These are phyloP conservation scores for Physocephala rufipes DNA, from an alignment of 2,888 invertebrate genomes.

Conservation along the genomic window DNA sequence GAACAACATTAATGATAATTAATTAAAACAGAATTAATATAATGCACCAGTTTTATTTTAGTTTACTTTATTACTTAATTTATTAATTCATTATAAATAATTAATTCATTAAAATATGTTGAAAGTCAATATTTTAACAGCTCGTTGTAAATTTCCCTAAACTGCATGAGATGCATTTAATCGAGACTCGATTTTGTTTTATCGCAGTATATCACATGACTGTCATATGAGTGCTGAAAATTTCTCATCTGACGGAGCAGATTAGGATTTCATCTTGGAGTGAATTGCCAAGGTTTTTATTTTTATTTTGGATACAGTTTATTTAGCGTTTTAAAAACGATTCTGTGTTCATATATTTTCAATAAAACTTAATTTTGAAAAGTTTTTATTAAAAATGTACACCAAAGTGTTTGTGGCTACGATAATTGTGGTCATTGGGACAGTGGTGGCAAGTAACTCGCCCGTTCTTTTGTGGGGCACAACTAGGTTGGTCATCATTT, in stretches of 20 bases:
- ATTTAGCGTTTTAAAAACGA: constrained; percentile 2
- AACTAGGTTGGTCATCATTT: constrained; percentile 55
- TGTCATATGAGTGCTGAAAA: constrained; percentile 59
- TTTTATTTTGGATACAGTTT: constrained; percentile 44
- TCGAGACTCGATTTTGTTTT: too few relatives aligned
- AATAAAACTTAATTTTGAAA: constrained; percentile 3
- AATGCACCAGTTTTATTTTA: too few relatives aligned
- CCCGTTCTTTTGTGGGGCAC: constrained; percentile 72
- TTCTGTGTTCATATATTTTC: constrained; percentile 46
- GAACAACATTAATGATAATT: too few relatives aligned
- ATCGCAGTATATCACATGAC: constrained; percentile 58
- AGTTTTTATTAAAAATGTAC: constrained; percentile 51
- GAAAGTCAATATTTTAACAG: too few relatives aligned
- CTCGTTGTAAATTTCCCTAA: too few relatives aligned
- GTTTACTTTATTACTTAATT: too few relatives aligned
- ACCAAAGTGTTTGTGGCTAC: constrained; percentile 54
- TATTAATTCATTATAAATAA: too few relatives aligned
- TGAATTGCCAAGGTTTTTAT: constrained; percentile 38
- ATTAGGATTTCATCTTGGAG: constrained; percentile 47
- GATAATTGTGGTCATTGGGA: constrained; percentile 55
- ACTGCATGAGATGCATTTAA: too few relatives aligned
- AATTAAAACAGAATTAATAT: too few relatives aligned
- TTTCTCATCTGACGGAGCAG: constrained; percentile 58
- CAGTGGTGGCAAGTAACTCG: constrained; percentile 65
- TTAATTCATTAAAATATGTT: too few relatives aligned